Evolutionary conservation across 2,797 vertebrate genomes (phyloP).

Genomic region (Tarsius wallacei): DNA sequence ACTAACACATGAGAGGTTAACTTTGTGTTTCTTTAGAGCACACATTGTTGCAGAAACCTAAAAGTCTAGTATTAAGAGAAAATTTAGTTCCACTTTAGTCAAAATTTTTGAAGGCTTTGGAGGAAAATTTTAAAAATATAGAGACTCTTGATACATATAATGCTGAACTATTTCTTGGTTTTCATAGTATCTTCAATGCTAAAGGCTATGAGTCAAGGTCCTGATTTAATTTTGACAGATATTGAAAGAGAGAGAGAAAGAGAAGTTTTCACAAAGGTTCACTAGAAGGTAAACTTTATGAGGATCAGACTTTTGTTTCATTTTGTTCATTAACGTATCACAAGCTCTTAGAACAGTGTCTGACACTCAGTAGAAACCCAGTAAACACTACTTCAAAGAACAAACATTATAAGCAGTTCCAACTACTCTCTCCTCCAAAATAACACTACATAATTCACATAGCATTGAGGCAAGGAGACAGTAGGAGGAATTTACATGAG

Average conservation of each 20-base stretch:
- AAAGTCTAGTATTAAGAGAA: not conserved
- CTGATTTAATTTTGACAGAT: not conserved
- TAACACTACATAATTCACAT: not conserved
- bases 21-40: not conserved
- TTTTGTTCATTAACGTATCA: not conserved
- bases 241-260: not conserved
- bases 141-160: not conserved
- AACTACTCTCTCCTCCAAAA: not conserved
- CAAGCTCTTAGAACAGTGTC: not conserved
- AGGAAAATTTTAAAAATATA: not conserved
- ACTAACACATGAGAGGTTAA: not conserved
- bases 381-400: not conserved
- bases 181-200: slow-evolving; percentile 11
- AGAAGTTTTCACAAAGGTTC: not conserved
- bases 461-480: not conserved
- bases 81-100: not conserved
- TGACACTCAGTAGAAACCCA: not conserved
- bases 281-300: not conserved
- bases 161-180: slow-evolving; percentile 30
- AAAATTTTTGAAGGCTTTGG: not conserved
- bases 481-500: not conserved
- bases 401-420: not conserved
- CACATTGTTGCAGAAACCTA: not conserved
- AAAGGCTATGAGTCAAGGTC: not conserved
- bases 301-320: not conserved